phyloP scores from a whole-genome alignment of 2,113 vertebrate species.

The Monarcha castaneiventris region DNA sequence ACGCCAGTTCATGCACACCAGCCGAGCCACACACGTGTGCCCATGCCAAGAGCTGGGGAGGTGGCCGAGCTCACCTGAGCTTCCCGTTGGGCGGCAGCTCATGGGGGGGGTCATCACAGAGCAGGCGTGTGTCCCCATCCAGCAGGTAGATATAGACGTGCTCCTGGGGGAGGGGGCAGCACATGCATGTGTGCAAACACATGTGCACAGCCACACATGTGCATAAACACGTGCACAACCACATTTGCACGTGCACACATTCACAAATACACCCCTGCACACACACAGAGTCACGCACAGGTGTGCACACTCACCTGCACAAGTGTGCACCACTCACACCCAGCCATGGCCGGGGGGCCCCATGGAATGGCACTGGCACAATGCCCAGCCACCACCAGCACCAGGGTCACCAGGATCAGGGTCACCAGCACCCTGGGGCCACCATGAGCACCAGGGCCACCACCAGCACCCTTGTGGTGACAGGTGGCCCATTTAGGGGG shows the following conservation, averaged over 20 bases:
- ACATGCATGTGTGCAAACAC: fast-evolving
- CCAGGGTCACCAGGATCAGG: not conserved
- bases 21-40: not conserved
- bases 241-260: fast-evolving
- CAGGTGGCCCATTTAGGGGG: not conserved
- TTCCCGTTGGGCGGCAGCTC: slow-evolving; percentile 84
- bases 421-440: not conserved
- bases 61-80: slow-evolving; percentile 56
- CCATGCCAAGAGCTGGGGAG: not conserved
- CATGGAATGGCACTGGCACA: not conserved
- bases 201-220: fast-evolving
- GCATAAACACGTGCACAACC: not conserved
- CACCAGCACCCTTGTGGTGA: not conserved
- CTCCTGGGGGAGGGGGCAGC: slow-evolving; percentile 74
- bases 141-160: slow-evolving; percentile 85
- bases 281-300: fast-evolving
- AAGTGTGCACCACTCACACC: not conserved
- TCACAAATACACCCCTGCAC: not conserved
- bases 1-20: not conserved
- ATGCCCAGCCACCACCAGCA: not conserved
- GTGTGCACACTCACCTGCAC: not conserved
- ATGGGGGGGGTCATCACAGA: slow-evolving; percentile 84
- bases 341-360: not conserved
- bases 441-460: not conserved
- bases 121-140: slow-evolving; percentile 80